Evolutionary conservation across 2,888 invertebrate species (phyloP).

Genomic region (Teinopalpus imperialis): DNA sequence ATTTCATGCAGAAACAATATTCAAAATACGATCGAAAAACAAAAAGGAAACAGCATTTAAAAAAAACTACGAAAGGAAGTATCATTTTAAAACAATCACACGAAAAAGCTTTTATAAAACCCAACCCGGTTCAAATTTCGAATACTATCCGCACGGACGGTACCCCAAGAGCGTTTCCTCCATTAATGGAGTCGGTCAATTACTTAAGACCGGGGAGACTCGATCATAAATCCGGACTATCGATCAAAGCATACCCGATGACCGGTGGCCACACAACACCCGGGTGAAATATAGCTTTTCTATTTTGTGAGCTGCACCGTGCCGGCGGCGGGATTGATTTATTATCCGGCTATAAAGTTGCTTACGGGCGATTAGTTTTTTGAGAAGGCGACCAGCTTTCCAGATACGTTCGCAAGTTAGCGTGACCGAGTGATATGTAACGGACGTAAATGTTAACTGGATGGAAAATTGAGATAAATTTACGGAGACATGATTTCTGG

Average conservation of each 20-base stretch:
- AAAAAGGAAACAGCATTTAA: no score
- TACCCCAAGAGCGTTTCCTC: constrained; percentile 36
- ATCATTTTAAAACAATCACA: no score
- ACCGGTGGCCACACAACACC: constrained; percentile 31
- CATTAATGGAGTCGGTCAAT: constrained; percentile 77
- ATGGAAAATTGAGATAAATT: constrained; percentile 12
- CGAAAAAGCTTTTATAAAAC: no score
- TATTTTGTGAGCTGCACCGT: constrained; percentile 36
- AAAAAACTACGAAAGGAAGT: no score
- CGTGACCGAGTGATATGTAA: constrained; percentile 1
- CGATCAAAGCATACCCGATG: constrained; percentile 70
- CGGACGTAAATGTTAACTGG: neutral
- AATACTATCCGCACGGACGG: constrained; percentile 8
- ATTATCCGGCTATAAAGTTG: constrained; percentile 35
- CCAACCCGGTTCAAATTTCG: constrained; percentile 8
- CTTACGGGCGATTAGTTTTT: constrained; percentile 23
- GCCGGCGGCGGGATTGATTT: constrained; percentile 35
- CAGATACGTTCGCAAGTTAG: neutral
- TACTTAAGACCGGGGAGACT: constrained; percentile 74
- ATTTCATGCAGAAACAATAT: no score
- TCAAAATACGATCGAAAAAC: no score
- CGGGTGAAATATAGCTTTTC: constrained; percentile 40
- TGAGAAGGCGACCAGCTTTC: constrained; percentile 1
- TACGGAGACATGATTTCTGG: no score
- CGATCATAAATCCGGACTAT: constrained; percentile 74